These are phyloP conservation scores for Rhamnusium bicolor DNA, from an alignment of 2,888 invertebrate genomes.

Conservation along the genomic window DNA sequence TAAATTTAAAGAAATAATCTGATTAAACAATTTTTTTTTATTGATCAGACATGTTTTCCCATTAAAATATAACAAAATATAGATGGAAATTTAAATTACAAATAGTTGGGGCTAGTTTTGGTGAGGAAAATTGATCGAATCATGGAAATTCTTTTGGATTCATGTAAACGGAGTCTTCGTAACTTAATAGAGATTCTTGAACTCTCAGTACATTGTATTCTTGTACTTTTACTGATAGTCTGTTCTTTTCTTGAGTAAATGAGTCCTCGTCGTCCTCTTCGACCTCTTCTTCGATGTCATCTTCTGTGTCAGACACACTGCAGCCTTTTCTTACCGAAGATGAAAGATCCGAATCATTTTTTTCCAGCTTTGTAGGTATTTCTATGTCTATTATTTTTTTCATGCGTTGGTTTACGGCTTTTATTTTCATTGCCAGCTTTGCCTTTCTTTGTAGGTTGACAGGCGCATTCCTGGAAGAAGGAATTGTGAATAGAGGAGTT, in stretches of 20 bases:
- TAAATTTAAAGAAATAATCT: too few species aligned
- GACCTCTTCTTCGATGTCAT: too few species aligned
- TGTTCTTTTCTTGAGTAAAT: neutral
- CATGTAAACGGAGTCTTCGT: neutral
- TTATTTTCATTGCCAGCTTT: neutral
- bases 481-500: neutral
- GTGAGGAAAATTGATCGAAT: neutral
- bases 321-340: neutral
- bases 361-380: conserved; percentile 19
- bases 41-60: too few species aligned
- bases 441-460: neutral
- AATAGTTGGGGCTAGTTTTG: too few species aligned
- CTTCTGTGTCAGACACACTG: neutral
- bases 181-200: neutral
- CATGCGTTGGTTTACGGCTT: neutral
- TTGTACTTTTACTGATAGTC: neutral
- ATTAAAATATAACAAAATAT: too few species aligned
- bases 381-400: neutral
- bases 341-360: neutral
- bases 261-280: too few species aligned
- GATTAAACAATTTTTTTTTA: too few species aligned
- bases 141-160: too few species aligned
- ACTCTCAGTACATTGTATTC: neutral
- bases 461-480: neutral
- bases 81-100: too few species aligned